phyloP scores from a whole-genome alignment of 2,888 invertebrate species.

The Heterodera filipjevi region DNA sequence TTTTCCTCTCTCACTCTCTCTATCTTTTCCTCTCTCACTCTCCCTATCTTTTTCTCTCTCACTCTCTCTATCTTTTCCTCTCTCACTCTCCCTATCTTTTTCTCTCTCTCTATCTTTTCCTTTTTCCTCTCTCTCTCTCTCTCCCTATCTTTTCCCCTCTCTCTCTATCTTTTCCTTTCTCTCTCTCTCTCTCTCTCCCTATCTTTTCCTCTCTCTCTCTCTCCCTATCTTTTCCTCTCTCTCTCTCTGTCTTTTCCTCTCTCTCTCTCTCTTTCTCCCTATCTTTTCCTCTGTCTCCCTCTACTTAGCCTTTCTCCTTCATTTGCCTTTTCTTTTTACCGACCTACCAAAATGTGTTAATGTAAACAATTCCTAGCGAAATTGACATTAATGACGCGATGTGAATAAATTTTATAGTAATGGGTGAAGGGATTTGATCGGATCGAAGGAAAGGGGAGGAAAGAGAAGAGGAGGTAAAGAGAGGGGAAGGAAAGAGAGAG shows the following conservation, averaged over 20 bases:
- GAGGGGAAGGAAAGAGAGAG: too few species aligned
- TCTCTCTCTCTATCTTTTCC: neutral
- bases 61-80: neutral
- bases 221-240: too few species aligned
- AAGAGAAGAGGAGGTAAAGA: too few species aligned
- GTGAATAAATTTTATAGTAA: slow-evolving; percentile 2
- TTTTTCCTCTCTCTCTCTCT: neutral
- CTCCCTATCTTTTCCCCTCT: neutral
- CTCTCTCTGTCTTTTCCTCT: neutral
- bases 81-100: neutral
- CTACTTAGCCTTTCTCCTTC: neutral
- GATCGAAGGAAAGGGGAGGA: neutral
- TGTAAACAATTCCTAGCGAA: neutral
- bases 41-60: too few species aligned
- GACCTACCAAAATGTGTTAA: neutral
- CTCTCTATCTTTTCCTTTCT: too few species aligned
- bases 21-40: neutral
- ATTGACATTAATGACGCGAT: slow-evolving; percentile 5
- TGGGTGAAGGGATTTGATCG: neutral
- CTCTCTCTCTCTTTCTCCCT: neutral
- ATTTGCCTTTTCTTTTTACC: neutral
- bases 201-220: too few species aligned
- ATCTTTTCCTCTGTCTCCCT: neutral
- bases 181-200: too few species aligned
- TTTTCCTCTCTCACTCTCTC: too few species aligned